phyloP scores from a whole-genome alignment of 2,888 invertebrate species.

The Ctenicera cuprea region DNA sequence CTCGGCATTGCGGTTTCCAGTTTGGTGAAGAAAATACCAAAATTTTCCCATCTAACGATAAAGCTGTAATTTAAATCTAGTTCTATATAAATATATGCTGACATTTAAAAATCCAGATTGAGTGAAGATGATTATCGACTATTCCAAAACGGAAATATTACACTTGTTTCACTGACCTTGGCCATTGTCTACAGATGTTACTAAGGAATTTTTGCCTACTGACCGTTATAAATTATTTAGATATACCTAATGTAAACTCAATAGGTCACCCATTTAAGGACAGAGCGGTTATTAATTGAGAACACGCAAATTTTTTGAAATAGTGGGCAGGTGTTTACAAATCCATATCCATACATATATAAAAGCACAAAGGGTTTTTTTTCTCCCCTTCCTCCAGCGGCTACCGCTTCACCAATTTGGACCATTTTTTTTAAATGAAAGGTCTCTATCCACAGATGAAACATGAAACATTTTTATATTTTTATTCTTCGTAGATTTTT shows the following conservation, averaged over 20 bases:
- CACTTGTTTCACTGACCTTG: not conserved
- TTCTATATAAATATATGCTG: not conserved
- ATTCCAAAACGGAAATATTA: constrained; percentile 15
- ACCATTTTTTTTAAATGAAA: too few species aligned
- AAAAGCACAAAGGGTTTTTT: too few species aligned
- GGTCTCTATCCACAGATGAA: too few species aligned
- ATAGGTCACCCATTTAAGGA: too few species aligned
- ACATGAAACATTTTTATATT: too few species aligned
- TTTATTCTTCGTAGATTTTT: too few species aligned
- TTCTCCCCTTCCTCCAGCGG: too few species aligned
- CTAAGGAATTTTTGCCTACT: not conserved
- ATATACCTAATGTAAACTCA: not conserved
- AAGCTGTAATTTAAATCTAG: not conserved
- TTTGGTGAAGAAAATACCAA: not conserved
- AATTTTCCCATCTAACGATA: not conserved
- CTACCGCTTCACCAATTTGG: too few species aligned
- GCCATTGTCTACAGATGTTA: not conserved
- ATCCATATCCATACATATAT: too few species aligned
- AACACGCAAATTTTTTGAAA: too few species aligned
- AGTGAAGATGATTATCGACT: not conserved
- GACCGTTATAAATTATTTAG: not conserved
- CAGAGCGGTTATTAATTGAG: too few species aligned
- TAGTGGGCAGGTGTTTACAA: too few species aligned
- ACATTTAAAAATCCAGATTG: constrained; percentile 9
- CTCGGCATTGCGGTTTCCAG: not conserved